phyloP scores from a whole-genome alignment of 2,797 vertebrate species.

The Buphagus erythrorhynchus region DNA sequence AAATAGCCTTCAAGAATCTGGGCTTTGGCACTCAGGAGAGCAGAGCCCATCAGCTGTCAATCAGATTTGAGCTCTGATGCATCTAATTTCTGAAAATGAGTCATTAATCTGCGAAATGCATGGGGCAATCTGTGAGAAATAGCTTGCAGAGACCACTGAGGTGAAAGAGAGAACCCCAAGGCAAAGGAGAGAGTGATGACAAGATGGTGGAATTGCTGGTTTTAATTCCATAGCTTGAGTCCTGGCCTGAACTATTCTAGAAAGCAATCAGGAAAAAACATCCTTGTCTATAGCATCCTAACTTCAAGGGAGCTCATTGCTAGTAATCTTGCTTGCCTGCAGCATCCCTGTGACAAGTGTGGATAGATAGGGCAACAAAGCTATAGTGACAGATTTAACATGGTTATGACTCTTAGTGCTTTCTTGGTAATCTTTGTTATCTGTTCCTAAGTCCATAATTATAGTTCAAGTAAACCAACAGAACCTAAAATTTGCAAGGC shows the following conservation, averaged over 20 bases:
- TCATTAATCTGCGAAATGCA: background rate
- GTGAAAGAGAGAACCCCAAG: background rate
- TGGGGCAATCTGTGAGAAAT: background rate
- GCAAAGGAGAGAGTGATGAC: background rate
- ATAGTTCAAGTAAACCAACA: background rate
- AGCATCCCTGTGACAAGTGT: background rate
- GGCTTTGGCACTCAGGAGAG: background rate
- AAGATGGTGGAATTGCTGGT: background rate
- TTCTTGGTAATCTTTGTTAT: background rate
- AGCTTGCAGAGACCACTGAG: background rate
- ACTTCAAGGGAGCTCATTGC: background rate
- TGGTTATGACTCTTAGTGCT: background rate
- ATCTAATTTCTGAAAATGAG: constrained; percentile 3
- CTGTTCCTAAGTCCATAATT: background rate
- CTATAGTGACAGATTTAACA: background rate
- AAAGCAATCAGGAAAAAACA: background rate
- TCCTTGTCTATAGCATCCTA: background rate
- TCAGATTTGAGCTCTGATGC: background rate
- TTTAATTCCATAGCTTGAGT: background rate
- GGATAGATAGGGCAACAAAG: background rate
- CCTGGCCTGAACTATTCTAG: background rate
- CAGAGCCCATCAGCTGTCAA: background rate
- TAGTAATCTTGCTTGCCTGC: background rate
- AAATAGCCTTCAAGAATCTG: background rate
- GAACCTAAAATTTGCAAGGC: background rate